Base-by-base conservation (phyloP, 2,888 invertebrate species). In the Platynereis dumerilii region DNA sequence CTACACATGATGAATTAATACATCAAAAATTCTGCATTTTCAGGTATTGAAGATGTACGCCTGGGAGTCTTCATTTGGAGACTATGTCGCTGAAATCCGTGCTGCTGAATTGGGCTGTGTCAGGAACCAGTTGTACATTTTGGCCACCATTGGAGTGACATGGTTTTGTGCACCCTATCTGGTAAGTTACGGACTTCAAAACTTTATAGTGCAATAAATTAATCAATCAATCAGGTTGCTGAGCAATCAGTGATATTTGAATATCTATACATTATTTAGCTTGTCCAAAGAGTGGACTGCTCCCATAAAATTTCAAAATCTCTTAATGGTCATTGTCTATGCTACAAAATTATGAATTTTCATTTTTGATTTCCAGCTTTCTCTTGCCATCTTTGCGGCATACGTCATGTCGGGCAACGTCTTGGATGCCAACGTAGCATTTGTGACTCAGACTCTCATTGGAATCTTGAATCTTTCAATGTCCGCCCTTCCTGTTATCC, bases 21-120 rank as follows among this genome's bases (percentile, higher is more conserved):
- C n/a, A n/a, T n/a, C n/a, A n/a, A n/a, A n/a, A n/a, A n/a, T n/a
- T 27, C 24, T 55, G 10, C 3, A 26, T 20, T 7, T 20, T 7
- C 22, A 62, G 62, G 62, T 62, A 12, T 45, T 62, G 26, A 62
- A 62, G 24, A 57, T 62, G 56, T 62, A 62, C 28, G 62, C 62
- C n/a, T 62, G 62, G 62, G 62, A 62, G 56, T 34, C 44, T 7
- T 45, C 62, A 1, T 44, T 62, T 15, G 26, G 42, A 1, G 42
- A 26, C 15, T 39, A 22, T 15, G 48, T 62, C 15, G 42, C 42
- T 15, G 29, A 22, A 3, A 55, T 62, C 1, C 56, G 62, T 27
- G 12, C 3, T 17, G 28, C 12, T 2, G 62, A 62, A 42, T 24
- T 62, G 24, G 28, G 26, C 10, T 56, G 56, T 28, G 28, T 62